phyloP scores from a whole-genome alignment of 2,113 vertebrate species.

The Notarius quadriscutis region DNA sequence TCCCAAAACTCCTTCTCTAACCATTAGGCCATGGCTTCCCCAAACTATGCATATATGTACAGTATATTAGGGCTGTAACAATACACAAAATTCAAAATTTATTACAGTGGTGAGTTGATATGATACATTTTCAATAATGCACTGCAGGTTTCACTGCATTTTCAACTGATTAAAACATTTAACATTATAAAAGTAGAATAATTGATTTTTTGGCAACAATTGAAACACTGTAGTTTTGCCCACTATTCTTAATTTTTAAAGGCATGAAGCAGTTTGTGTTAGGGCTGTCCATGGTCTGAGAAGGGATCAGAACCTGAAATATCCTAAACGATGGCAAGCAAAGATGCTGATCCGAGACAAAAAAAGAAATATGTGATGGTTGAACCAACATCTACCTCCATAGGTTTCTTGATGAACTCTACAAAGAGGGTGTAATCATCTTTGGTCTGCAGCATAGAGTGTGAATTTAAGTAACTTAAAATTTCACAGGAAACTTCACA shows the following conservation, averaged over 20 bases:
- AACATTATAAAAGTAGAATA: no score
- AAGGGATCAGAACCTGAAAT: not conserved
- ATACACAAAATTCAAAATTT: no score
- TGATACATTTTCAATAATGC: no score
- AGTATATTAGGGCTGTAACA: no score
- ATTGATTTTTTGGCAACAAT: no score
- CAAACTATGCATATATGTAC: no score
- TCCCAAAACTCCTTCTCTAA: no score
- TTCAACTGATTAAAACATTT: no score
- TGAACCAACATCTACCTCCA: not conserved
- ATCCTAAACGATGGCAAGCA: not conserved
- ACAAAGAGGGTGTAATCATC: not conserved
- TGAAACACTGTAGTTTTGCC: not conserved
- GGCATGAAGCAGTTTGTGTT: not conserved
- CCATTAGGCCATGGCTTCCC: no score
- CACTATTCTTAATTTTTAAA: no score
- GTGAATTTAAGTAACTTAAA: not conserved
- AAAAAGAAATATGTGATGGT: not conserved
- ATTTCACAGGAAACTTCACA: not conserved
- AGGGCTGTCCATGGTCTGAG: not conserved
- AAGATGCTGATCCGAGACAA: not conserved
- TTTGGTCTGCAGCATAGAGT: not conserved
- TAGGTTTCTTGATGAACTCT: not conserved
- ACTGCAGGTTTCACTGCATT: no score
- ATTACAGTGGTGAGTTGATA: no score